Base-by-base conservation (phyloP, 2,113 vertebrate genomes). In the Proteles cristata region DNA sequence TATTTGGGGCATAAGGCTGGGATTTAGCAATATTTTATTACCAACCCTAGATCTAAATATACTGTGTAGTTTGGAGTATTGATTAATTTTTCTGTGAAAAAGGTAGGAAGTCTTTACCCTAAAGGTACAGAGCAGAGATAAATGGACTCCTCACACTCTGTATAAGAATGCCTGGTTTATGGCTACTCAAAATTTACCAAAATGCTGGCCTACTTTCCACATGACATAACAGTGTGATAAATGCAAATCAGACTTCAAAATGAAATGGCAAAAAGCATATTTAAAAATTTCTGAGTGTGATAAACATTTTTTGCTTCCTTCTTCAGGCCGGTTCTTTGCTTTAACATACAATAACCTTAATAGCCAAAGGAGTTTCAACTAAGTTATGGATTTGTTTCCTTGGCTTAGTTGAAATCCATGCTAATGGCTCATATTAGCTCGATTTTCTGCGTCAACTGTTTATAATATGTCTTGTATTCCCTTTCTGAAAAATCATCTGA, bases 211-310 rank as follows among this genome's bases (percentile, higher is more conserved):
- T 84, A 39, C 28, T 66, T 94, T 96, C 23, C 16, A 68, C 94
- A 66, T 73, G 35, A 39, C 45, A 61, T 15, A 96, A 89, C 35
- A 74, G 26, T 88, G 17, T 17, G 16, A 63, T 71, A 89, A 81
- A 94, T 74, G 15, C 11, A 96, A 89, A 68, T 86, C 86, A 92
- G 93, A 85, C 15, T 93, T 73, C 16, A 80, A 95, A 94, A 90
- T 88, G 33, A 92, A 94, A 87, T 80, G 12, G 2, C 4, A 95
- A 88, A 92, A 11, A 92, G 76, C 7, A 5, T 79, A 90, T 39
- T 96, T 88, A 25, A 71, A 94, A 91, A 73, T 83, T 6, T 84
- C 16, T 86, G 31, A 6, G 58, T 39, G 19, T 89, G 23, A 68
- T 88, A 68, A 43, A 93, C 12, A 71, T 26, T 53, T 66, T 69